A percentile compares a stretch with the other conserved stretches of the same genome.
phyloP scores from a whole-genome alignment of 2,113 vertebrate species.

The Charadrius vociferus region DNA sequence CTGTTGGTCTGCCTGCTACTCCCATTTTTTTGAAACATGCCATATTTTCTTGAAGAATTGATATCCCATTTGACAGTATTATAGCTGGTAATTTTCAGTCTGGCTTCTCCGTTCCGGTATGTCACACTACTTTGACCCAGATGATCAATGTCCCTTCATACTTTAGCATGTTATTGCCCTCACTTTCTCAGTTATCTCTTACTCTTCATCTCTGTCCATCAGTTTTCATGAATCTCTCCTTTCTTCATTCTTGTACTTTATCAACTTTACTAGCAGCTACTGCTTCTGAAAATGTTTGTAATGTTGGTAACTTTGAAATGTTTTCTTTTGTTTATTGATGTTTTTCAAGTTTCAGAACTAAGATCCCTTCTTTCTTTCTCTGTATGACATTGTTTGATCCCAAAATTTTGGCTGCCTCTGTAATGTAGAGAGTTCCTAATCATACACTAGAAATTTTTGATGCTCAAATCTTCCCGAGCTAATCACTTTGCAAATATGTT shows the following conservation, averaged over 20 bases:
- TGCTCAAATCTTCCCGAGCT: constrained; percentile 36
- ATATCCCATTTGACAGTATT: neutral
- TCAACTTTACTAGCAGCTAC: neutral
- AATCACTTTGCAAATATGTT: constrained; percentile 32
- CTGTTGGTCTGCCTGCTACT: neutral
- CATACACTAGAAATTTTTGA: neutral
- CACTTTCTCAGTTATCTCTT: neutral
- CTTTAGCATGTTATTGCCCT: neutral
- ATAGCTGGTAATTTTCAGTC: neutral
- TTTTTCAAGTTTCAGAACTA: neutral
- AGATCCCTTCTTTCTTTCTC: neutral
- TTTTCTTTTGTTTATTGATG: neutral
- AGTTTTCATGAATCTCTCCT: neutral
- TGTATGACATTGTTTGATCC: neutral
- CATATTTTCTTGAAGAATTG: neutral
- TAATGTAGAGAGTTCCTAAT: neutral
- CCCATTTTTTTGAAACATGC: neutral
- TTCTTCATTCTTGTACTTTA: neutral
- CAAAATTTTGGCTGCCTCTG: constrained; percentile 1
- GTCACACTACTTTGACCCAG: neutral
- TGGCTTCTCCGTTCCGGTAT: neutral
- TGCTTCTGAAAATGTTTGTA: neutral
- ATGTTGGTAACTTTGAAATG: neutral
- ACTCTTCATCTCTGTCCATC: neutral
- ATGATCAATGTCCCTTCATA: neutral